phyloP scores from a whole-genome alignment of 2,888 invertebrate genomes.

The Cosmia pyralina region DNA sequence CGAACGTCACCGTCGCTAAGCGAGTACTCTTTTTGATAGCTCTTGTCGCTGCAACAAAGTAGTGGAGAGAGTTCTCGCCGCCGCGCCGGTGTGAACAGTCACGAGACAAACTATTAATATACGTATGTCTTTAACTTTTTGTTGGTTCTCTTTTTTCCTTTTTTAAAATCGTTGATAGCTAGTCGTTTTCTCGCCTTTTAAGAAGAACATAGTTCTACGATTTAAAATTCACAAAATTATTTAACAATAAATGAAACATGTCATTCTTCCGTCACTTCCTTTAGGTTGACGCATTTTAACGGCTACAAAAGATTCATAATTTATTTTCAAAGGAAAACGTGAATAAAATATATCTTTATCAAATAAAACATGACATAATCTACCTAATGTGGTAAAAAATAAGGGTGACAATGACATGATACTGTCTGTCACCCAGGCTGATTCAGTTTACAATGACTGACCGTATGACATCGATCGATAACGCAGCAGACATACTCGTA shows the following conservation, averaged over 20 bases:
- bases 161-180: too few relatives aligned
- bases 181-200: too few relatives aligned
- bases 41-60: not conserved
- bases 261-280: not conserved
- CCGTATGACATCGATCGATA: not conserved
- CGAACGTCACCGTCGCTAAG: too few relatives aligned
- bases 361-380: slow-evolving; percentile 3
- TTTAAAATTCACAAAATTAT: not conserved
- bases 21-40: not conserved
- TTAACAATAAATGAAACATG: not conserved
- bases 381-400: not conserved
- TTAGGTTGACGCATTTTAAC: not conserved
- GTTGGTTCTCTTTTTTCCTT: too few relatives aligned
- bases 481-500: not conserved
- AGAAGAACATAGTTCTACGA: too few relatives aligned
- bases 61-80: too few relatives aligned
- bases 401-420: not conserved
- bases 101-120: too few relatives aligned
- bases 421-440: not conserved
- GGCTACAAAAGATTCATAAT: not conserved
- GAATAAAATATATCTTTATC: not conserved
- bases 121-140: too few relatives aligned
- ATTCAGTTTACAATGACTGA: not conserved
- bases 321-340: not conserved
- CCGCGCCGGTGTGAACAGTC: too few relatives aligned